phyloP scores from a whole-genome alignment of 1,140 invertebrate genomes.

The Pseudoatta argentina region DNA sequence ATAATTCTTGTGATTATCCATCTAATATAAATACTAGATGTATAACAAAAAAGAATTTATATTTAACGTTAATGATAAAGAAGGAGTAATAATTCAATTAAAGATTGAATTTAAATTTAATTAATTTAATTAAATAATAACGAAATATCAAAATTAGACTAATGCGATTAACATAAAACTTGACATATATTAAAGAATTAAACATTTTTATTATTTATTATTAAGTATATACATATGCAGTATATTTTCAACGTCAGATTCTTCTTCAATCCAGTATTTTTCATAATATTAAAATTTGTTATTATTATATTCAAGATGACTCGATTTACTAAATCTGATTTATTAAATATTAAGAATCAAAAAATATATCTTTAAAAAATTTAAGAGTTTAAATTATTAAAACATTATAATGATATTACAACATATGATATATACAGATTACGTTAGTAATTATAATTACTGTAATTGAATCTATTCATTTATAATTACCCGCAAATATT shows the following conservation, averaged over 20 bases:
- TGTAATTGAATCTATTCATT: neutral
- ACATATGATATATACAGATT: neutral
- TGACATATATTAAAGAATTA: neutral
- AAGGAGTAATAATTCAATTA: neutral
- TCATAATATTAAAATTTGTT: neutral
- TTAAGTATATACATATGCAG: neutral
- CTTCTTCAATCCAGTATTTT: neutral
- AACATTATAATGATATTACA: neutral
- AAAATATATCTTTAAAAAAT: too few species aligned
- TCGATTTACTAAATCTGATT: neutral
- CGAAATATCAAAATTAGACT: neutral
- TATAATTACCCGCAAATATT: neutral
- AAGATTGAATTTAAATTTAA: neutral
- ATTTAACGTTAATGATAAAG: neutral
- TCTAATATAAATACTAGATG: too few species aligned
- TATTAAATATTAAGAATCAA: neutral
- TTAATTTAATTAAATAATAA: neutral
- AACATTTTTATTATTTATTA: neutral
- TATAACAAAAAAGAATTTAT: too few species aligned
- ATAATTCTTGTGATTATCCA: too few species aligned
- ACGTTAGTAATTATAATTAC: constrained; percentile 2
- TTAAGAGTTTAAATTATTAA: neutral
- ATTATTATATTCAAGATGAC: neutral
- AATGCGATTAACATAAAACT: neutral
- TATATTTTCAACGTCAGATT: neutral